These are phyloP conservation scores for Channa argus DNA, from an alignment of 2,113 vertebrate genomes.

Conservation along the genomic window DNA sequence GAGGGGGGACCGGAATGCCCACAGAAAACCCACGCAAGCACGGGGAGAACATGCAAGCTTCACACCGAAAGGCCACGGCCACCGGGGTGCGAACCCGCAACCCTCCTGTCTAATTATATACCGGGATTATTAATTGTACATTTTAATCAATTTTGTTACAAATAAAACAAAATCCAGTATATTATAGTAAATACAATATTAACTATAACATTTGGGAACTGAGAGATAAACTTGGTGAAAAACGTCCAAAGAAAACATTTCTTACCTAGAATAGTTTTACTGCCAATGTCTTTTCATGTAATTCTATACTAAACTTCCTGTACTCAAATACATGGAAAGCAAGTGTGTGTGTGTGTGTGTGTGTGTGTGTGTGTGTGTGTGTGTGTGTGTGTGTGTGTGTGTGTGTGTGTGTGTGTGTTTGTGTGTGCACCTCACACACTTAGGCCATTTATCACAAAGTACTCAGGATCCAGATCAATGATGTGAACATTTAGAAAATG, in stretches of 20 bases:
- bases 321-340: neutral
- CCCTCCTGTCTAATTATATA: no score
- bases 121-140: neutral
- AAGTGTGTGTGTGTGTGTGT: neutral
- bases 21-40: no score
- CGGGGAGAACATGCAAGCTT: no score
- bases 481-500: conserved; percentile 58
- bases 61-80: no score
- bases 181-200: neutral
- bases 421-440: neutral
- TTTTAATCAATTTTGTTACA: neutral
- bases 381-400: conserved; percentile 8
- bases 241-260: neutral
- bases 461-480: conserved; percentile 57
- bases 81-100: no score
- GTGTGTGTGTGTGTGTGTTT: conserved; percentile 7
- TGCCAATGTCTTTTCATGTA: neutral
- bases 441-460: conserved; percentile 59
- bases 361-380: conserved; percentile 15
- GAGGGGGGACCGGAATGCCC: no score
- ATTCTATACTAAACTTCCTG: neutral
- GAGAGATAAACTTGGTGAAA: no score
- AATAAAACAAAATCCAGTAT: neutral
- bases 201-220: neutral
- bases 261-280: neutral